Evolutionary conservation across 1,140 invertebrate genomes (phyloP), one percentile per base, ranked within the genome.

Genomic region (Atta texana): DNA sequence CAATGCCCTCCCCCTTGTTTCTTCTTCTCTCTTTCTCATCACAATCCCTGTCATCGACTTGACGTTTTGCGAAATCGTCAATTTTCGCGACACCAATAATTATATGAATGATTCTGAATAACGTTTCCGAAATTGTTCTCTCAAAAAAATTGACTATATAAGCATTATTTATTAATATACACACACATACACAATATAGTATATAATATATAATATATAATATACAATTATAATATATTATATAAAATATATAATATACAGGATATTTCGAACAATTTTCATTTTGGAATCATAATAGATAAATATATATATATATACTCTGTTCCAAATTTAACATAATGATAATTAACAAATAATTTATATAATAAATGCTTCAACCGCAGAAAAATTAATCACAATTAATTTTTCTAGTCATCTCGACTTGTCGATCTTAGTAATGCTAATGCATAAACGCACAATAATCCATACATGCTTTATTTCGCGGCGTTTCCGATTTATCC

Each of bases 1-100:
- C 61, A 78, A 78, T 87, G 14, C 21, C 21, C 66, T 21, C n/a
- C 34, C 63, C 28, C n/a, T 1, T 24, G 18, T 69, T 8, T 51
- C 39, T 51, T 21, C 49, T 16, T 51, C 66, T 69, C 21, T 69
- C 14, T 69, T 7, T 80, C 51, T 64, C 44, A 80, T 91, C 28
- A 14, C 64, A 82, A 34, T 88, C 69, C 80, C 82, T 87, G 76
- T 85, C 81, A 82, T 77, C 61, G 44, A 28, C n/a, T 59, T 6
- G 44, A 63, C 71, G 78, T 49, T 39, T 87, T 59, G 55, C 64
- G n/a, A 69, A 59, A 89, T 57, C 72, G 28, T 69, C 63, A 76
- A 84, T 84, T 84, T 84, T 74, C 44, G 28, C 80, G 39, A 49
- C 69, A 75, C 69, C 69, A 18, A 61, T 75, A 8, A 74, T 84